Evolutionary conservation across 2,113 vertebrate species (phyloP).

Genomic region (Chunga burmeisteri): DNA sequence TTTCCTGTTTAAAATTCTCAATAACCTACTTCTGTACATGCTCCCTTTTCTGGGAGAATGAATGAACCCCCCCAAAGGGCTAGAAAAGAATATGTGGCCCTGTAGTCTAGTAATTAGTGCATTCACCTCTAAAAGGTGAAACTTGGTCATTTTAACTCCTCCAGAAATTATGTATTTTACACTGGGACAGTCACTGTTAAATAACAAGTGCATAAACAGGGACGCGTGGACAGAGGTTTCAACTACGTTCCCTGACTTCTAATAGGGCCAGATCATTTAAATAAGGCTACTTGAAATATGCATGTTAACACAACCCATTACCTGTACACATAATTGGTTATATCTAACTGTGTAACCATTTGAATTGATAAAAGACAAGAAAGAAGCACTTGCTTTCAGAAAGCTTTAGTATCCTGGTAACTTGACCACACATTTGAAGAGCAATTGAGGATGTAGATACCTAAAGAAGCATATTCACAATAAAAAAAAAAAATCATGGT

Average conservation of each 20-base stretch:
- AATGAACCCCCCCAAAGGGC: fast-evolving
- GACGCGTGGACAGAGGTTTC: background rate
- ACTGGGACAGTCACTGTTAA: background rate
- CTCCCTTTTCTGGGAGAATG: background rate
- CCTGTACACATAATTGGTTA: background rate
- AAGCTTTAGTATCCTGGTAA: background rate
- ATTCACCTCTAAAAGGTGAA: background rate
- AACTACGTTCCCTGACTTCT: background rate
- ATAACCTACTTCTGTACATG: background rate
- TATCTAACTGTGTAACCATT: background rate
- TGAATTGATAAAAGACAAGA: background rate
- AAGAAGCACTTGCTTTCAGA: background rate
- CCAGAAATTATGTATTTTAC: background rate
- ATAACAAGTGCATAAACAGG: background rate
- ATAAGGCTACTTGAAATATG: background rate
- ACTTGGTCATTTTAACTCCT: background rate
- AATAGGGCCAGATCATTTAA: background rate
- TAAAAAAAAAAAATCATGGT: background rate
- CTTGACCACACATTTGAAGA: background rate
- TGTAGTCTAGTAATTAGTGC: background rate
- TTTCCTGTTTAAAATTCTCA: background rate
- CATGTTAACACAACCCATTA: background rate
- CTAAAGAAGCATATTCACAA: background rate
- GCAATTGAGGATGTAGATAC: background rate
- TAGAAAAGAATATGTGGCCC: background rate